Evolutionary conservation across 2,113 vertebrate genomes (phyloP), one percentile per base, ranked within the genome.

Genomic region (Elephantulus edwardii): DNA sequence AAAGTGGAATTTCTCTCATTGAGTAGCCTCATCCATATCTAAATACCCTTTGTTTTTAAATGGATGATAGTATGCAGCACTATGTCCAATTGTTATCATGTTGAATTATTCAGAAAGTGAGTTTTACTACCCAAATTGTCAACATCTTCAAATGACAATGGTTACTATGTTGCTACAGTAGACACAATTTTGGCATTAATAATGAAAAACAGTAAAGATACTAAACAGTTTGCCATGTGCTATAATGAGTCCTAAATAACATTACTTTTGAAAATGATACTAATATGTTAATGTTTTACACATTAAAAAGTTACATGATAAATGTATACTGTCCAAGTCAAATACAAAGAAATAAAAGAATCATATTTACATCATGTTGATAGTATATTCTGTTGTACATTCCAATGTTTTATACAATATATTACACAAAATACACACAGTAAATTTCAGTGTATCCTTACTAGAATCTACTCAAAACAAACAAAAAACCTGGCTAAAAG

Each of bases 371-470:
- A 66, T n/a, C 33, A 62, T n/a, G 50, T 28, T 76, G 82, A 66
- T 75, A 92, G 87, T 86, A 87, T 50, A n/a, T 30, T 22, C 48
- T 8, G 20, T 82, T 75, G 86, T 88, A 50, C 62, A 71, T 70
- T 52, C 62, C 62, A 83, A 44, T 77, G 48, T 40, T 90, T 83
- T 48, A 77, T 26, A 46, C 11, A 77, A 54, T 64, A 77, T 10
- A 40, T 71, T 10, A 82, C 30, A n/a, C 33, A n/a, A 6, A 64
- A n/a, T 64, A 64, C 14, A 33, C 60, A 62, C 30, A n/a, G n/a
- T 66, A 66, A 35, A 35, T 35, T 17, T 46, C 35, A 70, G 3
- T 46, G 28, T 38, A 48, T 13, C 78, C 40, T 72, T 71, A 87
- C n/a, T 87, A 14, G 44, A 72, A 90, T 54, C 56, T 78, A 88